Evolutionary conservation across 2,113 vertebrate species (phyloP).

Genomic region (Orthonyx spaldingii): DNA sequence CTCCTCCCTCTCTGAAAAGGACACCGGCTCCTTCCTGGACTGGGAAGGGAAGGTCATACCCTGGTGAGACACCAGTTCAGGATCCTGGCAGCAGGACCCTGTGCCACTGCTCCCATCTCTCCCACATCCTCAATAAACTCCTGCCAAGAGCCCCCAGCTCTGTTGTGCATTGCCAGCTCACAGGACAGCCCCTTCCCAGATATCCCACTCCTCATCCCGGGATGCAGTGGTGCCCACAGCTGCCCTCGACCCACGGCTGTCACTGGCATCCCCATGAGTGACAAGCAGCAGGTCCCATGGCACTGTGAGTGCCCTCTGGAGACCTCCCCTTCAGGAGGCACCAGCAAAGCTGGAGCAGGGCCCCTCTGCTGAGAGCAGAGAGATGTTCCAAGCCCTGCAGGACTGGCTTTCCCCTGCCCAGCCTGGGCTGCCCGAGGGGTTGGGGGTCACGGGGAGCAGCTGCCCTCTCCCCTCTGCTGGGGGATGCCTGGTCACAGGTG

Average conservation of each 20-base stretch:
- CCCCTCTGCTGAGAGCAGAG: not conserved
- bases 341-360: accelerated
- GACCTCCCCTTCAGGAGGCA: not conserved
- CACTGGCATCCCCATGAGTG: not conserved
- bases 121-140: not conserved
- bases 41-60: conserved; percentile 39
- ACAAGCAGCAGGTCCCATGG: not conserved
- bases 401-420: not conserved
- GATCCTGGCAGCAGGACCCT: not conserved
- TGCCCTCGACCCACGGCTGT: not conserved
- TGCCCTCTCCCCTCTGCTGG: not conserved
- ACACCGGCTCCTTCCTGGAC: conserved; percentile 39
- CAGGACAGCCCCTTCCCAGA: not conserved
- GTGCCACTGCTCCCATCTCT: not conserved
- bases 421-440: not conserved
- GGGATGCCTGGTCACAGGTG: not conserved
- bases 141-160: not conserved
- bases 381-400: not conserved
- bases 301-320: accelerated
- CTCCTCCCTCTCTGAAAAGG: conserved; percentile 12
- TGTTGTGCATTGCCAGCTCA: not conserved
- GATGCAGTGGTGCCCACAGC: not conserved
- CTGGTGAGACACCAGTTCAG: not conserved
- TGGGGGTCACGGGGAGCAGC: not conserved
- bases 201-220: not conserved